A percentile compares a stretch with the other conserved stretches of the same genome.
phyloP scores from a whole-genome alignment of 2,113 vertebrate species.

The Chloroceryle aenea region DNA sequence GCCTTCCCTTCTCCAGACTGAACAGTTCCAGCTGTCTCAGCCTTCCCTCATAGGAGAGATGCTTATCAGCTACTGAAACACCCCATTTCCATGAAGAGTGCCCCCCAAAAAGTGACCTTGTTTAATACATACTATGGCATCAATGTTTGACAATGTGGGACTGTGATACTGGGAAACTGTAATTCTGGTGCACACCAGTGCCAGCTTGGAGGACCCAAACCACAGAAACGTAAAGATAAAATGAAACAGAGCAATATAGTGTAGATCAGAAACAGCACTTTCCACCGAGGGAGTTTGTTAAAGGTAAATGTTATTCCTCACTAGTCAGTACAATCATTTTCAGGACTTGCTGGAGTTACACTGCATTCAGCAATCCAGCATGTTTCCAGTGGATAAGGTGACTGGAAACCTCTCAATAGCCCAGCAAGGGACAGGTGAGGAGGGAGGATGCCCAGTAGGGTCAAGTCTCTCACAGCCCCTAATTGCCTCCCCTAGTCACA shows the following conservation, averaged over 20 bases:
- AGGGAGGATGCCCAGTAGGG: not conserved
- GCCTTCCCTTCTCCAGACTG: not conserved
- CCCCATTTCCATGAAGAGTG: not conserved
- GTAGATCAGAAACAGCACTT: not conserved
- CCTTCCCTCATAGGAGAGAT: not conserved
- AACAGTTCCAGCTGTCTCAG: not conserved
- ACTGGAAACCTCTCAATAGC: not conserved
- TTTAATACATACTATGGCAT: not conserved
- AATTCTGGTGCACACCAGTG: not conserved
- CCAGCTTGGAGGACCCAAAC: not conserved
- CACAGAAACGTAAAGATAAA: not conserved
- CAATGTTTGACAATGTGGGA: not conserved
- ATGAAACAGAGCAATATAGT: not conserved
- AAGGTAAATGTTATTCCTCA: not conserved
- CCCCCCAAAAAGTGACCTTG: not conserved
- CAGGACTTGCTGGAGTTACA: accelerated
- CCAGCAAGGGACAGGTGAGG: not conserved
- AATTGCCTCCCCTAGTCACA: accelerated
- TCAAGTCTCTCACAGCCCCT: not conserved
- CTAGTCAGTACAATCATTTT: not conserved
- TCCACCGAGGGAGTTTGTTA: not conserved
- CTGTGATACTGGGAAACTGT: not conserved
- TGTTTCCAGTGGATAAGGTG: not conserved
- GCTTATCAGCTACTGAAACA: not conserved
- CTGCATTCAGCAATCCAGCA: not conserved